Evolutionary conservation across 2,113 vertebrate species (phyloP), one percentile per base, ranked within the genome.

Genomic region (Clarias macrocephalus): DNA sequence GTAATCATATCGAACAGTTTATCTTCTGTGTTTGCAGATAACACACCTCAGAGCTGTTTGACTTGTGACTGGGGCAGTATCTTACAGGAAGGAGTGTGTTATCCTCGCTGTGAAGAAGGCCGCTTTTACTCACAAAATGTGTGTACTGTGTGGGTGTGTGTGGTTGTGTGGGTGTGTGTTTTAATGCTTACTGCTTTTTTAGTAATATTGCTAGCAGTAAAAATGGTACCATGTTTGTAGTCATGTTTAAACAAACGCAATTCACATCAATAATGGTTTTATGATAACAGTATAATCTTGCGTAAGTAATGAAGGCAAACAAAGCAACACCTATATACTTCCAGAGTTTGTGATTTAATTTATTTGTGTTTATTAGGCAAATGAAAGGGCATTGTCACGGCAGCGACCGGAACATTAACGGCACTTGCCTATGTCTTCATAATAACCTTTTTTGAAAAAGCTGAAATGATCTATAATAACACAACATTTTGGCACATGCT

Each of bases 81-180:
- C 63, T 85, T 94, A 1, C 77, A 88, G 91, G 91, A 93, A 54
- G 92, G 93, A 8, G 90, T 95, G 65, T 94, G 93, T 89, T 94
- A 94, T 79, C 93, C 93, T 33, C 94, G 88, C 65, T 94, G 95
- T 91, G 91, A 94, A 86, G 95, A 96, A 72, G 92, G 94, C 1
- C 65, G 0, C 0, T 95, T 94, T 90, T 95, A 94, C 33, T 94
- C 95, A 16, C 82, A 93, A 56, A 80, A 91, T 90, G 95, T 96
- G 88, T 86, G 77, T 48, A 86, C 79, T 59, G 10, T 21, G 7
- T 19, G 25, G 23, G 56, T 28, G 56, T 42, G 23, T 48, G 60
- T 23, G 56, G 42, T 28, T 54, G 48, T 66, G 9, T 28, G 1
- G 42, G 10, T 12, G 65, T 42, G 25, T 82, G 81, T 60, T 19